Conservation (phyloP, 2,888 invertebrate genomes). For the Drosophila demipolita region DNA sequence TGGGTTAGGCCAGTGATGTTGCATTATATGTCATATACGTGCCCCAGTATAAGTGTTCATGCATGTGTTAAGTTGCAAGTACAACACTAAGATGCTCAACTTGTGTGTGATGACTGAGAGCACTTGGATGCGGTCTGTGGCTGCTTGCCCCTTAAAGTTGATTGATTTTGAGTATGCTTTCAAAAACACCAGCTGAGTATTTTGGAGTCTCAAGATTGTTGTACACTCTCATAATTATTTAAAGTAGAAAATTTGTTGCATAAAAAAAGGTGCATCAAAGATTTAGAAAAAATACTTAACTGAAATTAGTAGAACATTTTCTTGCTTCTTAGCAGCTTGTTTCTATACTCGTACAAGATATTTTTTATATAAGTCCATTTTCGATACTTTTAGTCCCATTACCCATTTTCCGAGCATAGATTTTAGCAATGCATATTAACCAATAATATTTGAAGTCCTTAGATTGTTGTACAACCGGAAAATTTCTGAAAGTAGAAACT, state of each 20-base stretch:
- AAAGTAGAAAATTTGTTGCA: not conserved
- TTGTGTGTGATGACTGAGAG: conserved; percentile 24
- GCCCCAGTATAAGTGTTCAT: not conserved
- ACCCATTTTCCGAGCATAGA: not conserved
- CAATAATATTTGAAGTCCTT: conserved; percentile 17
- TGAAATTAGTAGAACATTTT: not conserved
- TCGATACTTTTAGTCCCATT: no score
- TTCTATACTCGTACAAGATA: no score
- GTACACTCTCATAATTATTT: not conserved
- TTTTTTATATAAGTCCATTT: no score
- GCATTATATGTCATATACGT: not conserved
- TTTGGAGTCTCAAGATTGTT: not conserved
- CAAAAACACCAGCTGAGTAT: conserved; percentile 10
- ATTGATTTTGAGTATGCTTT: conserved; percentile 60
- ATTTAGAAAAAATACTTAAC: not conserved
- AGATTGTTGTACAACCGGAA: no score
- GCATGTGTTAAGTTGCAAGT: conserved; percentile 17
- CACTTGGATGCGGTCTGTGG: conserved; percentile 34
- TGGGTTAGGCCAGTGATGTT: not conserved
- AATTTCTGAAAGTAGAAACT: no score
- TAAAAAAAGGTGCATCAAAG: not conserved
- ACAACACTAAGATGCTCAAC: conserved; percentile 4
- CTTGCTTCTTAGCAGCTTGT: no score
- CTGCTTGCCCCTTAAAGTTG: conserved; percentile 27
- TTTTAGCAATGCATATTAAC: not conserved